Conservation (phyloP, 1,140 invertebrate genomes). For the Papilio polyxenes region DNA sequence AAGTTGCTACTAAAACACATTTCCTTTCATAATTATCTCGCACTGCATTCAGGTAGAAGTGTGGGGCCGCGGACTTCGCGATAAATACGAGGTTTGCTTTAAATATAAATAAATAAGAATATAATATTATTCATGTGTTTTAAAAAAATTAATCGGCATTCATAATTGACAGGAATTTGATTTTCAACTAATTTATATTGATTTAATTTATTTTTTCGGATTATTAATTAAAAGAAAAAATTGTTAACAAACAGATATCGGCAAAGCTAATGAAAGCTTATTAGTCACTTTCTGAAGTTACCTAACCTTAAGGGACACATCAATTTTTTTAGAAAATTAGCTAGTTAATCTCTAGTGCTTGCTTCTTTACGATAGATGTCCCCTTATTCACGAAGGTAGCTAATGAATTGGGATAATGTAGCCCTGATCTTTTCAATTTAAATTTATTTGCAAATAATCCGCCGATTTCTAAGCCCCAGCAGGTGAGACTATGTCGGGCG, state of each 20-base stretch:
- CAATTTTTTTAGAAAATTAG: no score
- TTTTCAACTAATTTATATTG: no score
- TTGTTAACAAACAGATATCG: no score
- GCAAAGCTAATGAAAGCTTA: no score
- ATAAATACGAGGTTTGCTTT: not conserved
- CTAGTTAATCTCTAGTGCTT: no score
- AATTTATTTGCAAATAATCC: not conserved
- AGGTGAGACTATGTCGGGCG: not conserved
- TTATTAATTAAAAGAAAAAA: no score
- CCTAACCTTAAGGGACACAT: no score
- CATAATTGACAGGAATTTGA: not conserved
- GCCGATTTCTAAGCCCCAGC: not conserved
- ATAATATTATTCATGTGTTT: not conserved
- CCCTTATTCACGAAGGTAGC: no score
- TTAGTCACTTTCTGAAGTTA: no score
- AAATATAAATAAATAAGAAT: not conserved
- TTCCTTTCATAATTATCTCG: conserved; percentile 24
- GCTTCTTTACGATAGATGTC: no score
- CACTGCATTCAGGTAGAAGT: not conserved
- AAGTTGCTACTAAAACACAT: conserved; percentile 17
- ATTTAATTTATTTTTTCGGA: no score
- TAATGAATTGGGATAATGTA: not conserved
- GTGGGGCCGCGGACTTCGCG: not conserved
- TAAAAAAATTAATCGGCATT: not conserved
- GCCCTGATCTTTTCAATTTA: not conserved